These are phyloP conservation scores for Haplochromis burtoni DNA, from an alignment of 2,113 vertebrate species.

Conservation along the genomic window DNA sequence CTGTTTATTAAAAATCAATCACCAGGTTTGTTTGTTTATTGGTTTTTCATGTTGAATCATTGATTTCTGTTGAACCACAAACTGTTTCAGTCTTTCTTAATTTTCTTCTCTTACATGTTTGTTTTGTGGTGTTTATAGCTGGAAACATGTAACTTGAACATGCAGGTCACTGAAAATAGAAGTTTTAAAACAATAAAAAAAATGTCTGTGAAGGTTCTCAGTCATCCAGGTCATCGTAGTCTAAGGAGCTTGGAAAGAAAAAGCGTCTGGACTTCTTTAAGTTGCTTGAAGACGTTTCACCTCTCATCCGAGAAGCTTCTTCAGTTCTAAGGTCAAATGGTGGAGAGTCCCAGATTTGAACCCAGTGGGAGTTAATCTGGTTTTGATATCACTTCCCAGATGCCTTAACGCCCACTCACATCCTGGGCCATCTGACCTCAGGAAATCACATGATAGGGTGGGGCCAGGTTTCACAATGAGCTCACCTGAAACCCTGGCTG, in stretches of 20 bases:
- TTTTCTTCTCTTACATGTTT: background rate
- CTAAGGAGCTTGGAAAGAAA: rapidly evolving
- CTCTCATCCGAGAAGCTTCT: background rate
- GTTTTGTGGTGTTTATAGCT: background rate
- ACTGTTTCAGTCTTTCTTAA: background rate
- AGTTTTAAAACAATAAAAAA: background rate
- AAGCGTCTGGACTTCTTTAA: background rate
- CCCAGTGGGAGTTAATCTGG: background rate
- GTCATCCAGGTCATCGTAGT: background rate
- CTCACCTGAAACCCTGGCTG: rapidly evolving
- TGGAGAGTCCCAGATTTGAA: rapidly evolving
- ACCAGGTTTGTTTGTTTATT: background rate
- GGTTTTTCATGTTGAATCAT: background rate
- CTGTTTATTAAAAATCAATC: background rate
- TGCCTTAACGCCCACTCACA: rapidly evolving
- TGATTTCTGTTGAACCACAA: background rate
- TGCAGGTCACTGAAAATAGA: background rate
- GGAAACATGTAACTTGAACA: background rate
- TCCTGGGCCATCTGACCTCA: no score
- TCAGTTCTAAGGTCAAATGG: background rate
- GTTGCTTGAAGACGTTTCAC: rapidly evolving
- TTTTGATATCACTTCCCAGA: background rate
- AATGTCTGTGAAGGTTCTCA: background rate
- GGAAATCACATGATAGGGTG: no score
- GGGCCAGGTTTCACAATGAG: no score